These are phyloP conservation scores for Latrodectus elegans DNA, from an alignment of 2,888 invertebrate genomes.

Conservation along the genomic window DNA sequence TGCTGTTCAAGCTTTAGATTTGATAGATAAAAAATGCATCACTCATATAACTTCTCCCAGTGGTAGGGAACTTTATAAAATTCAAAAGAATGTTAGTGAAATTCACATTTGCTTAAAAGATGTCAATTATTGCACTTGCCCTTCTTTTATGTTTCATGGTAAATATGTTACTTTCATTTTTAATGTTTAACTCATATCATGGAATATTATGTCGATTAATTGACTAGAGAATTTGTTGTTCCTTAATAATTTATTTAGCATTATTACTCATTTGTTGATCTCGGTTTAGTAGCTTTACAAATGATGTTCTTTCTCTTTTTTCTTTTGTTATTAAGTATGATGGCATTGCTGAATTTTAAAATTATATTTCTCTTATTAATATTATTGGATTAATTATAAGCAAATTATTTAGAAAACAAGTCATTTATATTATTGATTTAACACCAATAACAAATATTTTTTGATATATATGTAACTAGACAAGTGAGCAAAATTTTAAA, in stretches of 20 bases:
- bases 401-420: too few relatives aligned
- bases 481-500: too few relatives aligned
- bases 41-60: constrained; percentile 42
- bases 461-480: too few relatives aligned
- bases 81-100: constrained; percentile 38
- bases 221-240: neutral
- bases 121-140: constrained; percentile 61
- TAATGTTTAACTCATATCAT: neutral
- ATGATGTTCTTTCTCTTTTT: neutral
- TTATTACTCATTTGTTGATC: neutral
- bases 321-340: neutral
- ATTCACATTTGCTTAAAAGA: constrained; percentile 52
- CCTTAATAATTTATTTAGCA: neutral
- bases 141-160: constrained; percentile 55
- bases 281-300: neutral
- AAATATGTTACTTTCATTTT: neutral
- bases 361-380: too few relatives aligned
- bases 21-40: constrained; percentile 47
- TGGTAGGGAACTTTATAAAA: constrained; percentile 54
- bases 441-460: too few relatives aligned
- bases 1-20: constrained; percentile 50
- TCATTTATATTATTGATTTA: too few relatives aligned
- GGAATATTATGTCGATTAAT: neutral
- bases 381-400: too few relatives aligned
- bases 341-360: neutral